Base-by-base conservation (phyloP, 2,797 vertebrate species). In the Myotis daubentonii region DNA sequence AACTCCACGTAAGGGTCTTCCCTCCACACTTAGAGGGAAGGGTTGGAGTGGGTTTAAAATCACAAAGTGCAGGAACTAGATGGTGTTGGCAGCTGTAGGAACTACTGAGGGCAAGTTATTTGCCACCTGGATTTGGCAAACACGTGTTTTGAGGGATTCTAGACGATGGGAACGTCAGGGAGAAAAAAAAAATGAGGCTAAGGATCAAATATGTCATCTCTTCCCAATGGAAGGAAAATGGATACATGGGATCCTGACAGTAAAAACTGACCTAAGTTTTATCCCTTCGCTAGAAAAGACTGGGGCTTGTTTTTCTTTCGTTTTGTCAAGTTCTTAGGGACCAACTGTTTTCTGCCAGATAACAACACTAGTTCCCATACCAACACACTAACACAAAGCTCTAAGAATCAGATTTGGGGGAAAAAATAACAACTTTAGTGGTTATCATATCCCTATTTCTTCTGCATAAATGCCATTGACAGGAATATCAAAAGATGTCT, bases 101-200 rank as follows among this genome's bases (percentile, higher is more conserved):
- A 91, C 86, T 65, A 93, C 85, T 33, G 93, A 93, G 57, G 79
- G 94, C 94, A 89, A 86, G 71, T 30, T 87, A 36, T 55, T 30
- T 94, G 95, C 89, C 97, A 86, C 96, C 96, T 28, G 92, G 25
- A 97, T 90, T 93, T 83, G 87, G 79, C 94, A 93, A 97, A 94
- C 89, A 72, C 7, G 80, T 62, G 49, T 30, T 91, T 65, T 87
- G 95, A 0, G 38, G 62, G 95, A 80, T 90, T 95, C 55, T 33
- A 0, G 0, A 93, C 75, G 87, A 90, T 33, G 1, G 1, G 57
- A 75, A 86, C 66, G 65, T 44, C 0, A 0, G 38, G 13, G 25
- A 36, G 13, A 5, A 19, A 95, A 72, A 83, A 95, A 95, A 84
- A 96, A 13, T 5, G 44, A 96, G 80, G 57, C 57, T 72, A 85